Conservation (phyloP, 2,113 vertebrate genomes). For the Dipodomys spectabilis region DNA sequence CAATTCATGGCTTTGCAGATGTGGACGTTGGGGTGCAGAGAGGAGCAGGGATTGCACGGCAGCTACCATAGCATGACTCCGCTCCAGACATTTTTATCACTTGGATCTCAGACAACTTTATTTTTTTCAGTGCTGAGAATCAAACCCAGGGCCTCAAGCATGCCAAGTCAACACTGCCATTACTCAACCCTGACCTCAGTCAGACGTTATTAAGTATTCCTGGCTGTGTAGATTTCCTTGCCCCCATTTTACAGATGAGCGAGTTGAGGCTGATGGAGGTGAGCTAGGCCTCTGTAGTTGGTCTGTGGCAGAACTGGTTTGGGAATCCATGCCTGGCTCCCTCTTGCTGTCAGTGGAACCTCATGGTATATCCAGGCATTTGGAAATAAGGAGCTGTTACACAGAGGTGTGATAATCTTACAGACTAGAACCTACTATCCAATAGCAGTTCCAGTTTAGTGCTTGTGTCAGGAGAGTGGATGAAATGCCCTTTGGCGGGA, state of each 20-base stretch:
- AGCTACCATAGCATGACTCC: neutral
- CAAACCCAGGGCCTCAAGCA: neutral
- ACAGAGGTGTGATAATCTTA: neutral
- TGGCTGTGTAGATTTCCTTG: neutral
- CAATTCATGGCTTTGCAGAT: neutral
- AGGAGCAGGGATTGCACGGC: accelerated
- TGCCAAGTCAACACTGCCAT: neutral
- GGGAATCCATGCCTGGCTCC: neutral
- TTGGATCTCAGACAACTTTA: neutral
- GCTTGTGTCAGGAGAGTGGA: neutral
- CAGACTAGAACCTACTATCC: neutral
- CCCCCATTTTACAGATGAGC: neutral
- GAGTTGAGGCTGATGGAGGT: neutral
- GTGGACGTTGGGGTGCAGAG: accelerated
- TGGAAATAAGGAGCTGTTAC: neutral
- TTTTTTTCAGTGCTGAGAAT: neutral
- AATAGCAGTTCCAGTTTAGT: accelerated
- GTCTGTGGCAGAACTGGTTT: neutral
- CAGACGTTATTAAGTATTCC: neutral
- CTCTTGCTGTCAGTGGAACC: neutral
- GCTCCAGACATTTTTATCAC: neutral
- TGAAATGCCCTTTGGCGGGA: neutral
- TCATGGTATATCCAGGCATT: conserved; percentile 8
- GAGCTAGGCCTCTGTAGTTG: accelerated
- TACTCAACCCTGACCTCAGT: neutral